phyloP scores from a whole-genome alignment of 2,113 vertebrate species.

The Phrynosoma blainvillii region DNA sequence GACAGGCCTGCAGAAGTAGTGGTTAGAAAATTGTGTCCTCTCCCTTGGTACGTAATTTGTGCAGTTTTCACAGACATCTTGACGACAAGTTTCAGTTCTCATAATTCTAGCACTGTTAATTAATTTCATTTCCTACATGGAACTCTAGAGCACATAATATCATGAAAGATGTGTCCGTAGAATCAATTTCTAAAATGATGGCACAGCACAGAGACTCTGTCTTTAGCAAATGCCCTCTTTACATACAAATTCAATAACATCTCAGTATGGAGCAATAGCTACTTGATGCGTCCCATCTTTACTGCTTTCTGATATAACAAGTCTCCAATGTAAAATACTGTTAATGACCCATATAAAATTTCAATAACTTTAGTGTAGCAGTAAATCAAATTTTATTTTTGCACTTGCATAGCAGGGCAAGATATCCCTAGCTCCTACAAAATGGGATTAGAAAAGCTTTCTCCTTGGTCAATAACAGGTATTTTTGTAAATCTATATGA shows the following conservation, averaged over 20 bases:
- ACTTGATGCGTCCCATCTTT: constrained; percentile 55
- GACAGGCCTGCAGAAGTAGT: too few species aligned
- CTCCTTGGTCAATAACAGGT: constrained; percentile 60
- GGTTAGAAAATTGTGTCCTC: not conserved
- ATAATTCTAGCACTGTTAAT: not conserved
- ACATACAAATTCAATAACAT: constrained; percentile 52
- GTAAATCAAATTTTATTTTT: constrained; percentile 70
- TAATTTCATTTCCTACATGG: not conserved
- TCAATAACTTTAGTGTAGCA: constrained; percentile 43
- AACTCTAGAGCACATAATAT: constrained; percentile 6
- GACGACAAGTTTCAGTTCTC: not conserved
- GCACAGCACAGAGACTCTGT: not conserved
- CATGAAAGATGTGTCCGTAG: rapidly evolving
- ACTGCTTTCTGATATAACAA: constrained; percentile 55
- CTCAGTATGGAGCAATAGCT: constrained; percentile 23
- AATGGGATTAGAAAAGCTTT: constrained; percentile 53
- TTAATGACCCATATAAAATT: constrained; percentile 58
- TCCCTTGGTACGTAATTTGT: not conserved
- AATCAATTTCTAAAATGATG: constrained; percentile 39
- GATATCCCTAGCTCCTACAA: constrained; percentile 64
- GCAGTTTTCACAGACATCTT: not conserved
- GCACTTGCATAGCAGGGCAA: constrained; percentile 43
- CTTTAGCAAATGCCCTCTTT: constrained; percentile 43
- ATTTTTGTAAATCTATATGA: constrained; percentile 60
- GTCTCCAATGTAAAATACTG: constrained; percentile 54